A percentile compares a stretch with the other conserved stretches of the same genome.
These are phyloP conservation scores for Pseudococcus jackbeardsleyi DNA, from an alignment of 2,888 invertebrate species.

Conservation along the genomic window DNA sequence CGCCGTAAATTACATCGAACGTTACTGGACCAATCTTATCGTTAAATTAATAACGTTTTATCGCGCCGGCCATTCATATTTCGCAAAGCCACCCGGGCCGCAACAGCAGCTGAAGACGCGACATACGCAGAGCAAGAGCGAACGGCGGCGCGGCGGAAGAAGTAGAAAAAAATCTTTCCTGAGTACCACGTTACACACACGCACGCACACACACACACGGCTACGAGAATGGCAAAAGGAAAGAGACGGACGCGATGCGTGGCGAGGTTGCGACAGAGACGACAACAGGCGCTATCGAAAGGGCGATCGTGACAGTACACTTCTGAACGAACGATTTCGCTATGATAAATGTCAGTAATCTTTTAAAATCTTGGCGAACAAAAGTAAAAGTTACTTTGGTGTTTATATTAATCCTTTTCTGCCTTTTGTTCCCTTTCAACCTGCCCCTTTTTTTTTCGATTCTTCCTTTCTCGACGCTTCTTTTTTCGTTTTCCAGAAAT, in stretches of 20 bases:
- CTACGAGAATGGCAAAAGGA: not conserved
- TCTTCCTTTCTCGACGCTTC: not conserved
- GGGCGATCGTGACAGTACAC: slow-evolving; percentile 20
- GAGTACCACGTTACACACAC: too few relatives aligned
- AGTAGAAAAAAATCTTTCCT: too few relatives aligned
- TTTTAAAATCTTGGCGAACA: slow-evolving; percentile 12
- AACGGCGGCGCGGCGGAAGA: too few relatives aligned
- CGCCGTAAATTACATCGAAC: slow-evolving; percentile 42
- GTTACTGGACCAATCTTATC: slow-evolving; percentile 29
- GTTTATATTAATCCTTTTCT: not conserved
- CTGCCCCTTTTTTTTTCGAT: not conserved
- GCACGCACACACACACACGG: too few relatives aligned
- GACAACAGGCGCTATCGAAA: not conserved
- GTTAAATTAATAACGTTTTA: slow-evolving; percentile 49
- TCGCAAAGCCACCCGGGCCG: not conserved
- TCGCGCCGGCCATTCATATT: slow-evolving; percentile 14
- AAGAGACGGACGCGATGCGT: not conserved
- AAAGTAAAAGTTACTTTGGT: not conserved
- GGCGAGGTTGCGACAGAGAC: too few relatives aligned
- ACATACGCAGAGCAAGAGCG: too few relatives aligned
- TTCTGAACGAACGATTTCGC: not conserved
- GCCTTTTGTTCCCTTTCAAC: not conserved
- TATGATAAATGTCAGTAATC: slow-evolving; percentile 32
- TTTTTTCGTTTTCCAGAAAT: not conserved
- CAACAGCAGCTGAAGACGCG: too few relatives aligned